phyloP scores from a whole-genome alignment of 2,113 vertebrate genomes.

The Sturnus vulgaris region DNA sequence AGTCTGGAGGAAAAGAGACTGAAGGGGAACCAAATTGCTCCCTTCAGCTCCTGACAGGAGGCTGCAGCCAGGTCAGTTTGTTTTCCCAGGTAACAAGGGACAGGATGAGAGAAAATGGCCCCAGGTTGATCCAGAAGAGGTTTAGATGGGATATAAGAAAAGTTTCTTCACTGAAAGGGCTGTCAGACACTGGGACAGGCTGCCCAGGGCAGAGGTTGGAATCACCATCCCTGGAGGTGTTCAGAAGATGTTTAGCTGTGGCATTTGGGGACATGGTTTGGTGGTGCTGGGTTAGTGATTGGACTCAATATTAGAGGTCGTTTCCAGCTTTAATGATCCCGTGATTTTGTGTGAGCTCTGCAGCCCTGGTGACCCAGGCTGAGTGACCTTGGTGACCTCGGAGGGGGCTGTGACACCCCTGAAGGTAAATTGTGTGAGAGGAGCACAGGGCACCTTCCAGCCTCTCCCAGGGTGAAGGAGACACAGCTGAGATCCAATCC shows the following conservation, averaged over 20 bases:
- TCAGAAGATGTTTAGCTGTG: neutral
- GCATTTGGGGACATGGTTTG: neutral
- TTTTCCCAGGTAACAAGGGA: neutral
- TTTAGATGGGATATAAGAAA: neutral
- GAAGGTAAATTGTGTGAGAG: neutral
- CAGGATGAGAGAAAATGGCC: neutral
- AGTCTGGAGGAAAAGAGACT: too few relatives aligned
- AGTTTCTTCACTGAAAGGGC: neutral
- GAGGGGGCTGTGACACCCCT: neutral
- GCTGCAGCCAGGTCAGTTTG: neutral
- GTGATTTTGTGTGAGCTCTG: neutral
- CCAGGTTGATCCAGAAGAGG: neutral
- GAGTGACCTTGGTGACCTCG: neutral
- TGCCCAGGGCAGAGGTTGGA: neutral
- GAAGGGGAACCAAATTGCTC: too few relatives aligned
- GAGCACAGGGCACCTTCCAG: neutral
- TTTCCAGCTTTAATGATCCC: neutral
- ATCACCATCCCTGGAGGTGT: neutral
- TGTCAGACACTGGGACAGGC: neutral
- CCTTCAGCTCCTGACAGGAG: too few relatives aligned
- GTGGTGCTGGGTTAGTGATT: neutral
- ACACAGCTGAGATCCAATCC: neutral
- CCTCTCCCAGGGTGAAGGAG: neutral
- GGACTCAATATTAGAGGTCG: neutral
- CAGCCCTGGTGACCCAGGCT: neutral